Evolutionary conservation across 1,140 invertebrate species (phyloP).

Genomic region (Colletes gigas): DNA sequence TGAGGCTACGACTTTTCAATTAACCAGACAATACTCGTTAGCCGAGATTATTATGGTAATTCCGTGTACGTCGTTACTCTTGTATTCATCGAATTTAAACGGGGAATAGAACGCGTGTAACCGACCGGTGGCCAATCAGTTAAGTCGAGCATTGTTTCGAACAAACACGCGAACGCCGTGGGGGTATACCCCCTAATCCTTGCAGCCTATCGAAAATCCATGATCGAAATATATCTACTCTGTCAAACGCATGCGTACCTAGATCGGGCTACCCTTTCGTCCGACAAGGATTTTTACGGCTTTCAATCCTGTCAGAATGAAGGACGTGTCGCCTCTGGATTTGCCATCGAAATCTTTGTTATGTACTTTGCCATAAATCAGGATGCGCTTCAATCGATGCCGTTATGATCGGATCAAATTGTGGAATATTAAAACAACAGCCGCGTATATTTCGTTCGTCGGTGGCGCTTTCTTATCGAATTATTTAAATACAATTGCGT

Average conservation of each 20-base stretch:
- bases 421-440: slow-evolving; percentile 28
- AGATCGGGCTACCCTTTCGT: slow-evolving; percentile 79
- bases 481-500: background rate
- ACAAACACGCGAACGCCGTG: slow-evolving; percentile 66
- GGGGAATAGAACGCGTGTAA: background rate
- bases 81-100: slow-evolving; percentile 28
- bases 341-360: slow-evolving; percentile 67
- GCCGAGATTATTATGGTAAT: slow-evolving; percentile 37
- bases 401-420: slow-evolving; percentile 37
- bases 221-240: slow-evolving; percentile 79
- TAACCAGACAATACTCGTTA: slow-evolving; percentile 39
- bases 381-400: slow-evolving; percentile 41
- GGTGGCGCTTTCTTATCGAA: slow-evolving; percentile 3
- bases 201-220: slow-evolving; percentile 77
- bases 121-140: slow-evolving; percentile 58
- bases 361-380: slow-evolving; percentile 58
- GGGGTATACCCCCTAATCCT: slow-evolving; percentile 73
- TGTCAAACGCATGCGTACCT: slow-evolving; percentile 79
- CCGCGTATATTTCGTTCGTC: background rate
- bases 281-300: slow-evolving; percentile 76
- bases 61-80: slow-evolving; percentile 16
- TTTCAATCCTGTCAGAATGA: slow-evolving; percentile 73
- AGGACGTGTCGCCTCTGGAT: slow-evolving; percentile 66
- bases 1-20: slow-evolving; percentile 31
- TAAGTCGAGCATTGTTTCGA: slow-evolving; percentile 75